Evolutionary conservation across 2,797 vertebrate species (phyloP).

Genomic region (Rhinella marina): DNA sequence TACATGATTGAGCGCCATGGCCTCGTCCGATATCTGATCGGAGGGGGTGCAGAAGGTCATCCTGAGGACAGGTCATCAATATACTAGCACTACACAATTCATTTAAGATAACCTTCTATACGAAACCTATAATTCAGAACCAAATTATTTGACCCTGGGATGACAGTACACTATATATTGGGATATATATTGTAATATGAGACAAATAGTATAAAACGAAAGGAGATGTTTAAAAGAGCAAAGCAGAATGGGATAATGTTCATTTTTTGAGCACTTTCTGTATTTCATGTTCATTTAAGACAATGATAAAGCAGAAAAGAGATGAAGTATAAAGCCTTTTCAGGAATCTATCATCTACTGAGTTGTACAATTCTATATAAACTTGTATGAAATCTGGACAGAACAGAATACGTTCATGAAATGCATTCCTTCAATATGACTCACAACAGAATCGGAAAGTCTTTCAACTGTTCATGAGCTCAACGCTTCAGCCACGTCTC

Average conservation of each 20-base stretch:
- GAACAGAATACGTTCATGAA: not conserved
- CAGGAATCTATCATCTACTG: not conserved
- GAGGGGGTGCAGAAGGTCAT: too few species aligned
- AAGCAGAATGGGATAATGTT: not conserved
- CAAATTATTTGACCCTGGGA: too few species aligned
- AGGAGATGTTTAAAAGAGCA: too few species aligned
- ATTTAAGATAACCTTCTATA: not conserved
- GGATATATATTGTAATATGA: too few species aligned
- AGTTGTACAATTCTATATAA: not conserved
- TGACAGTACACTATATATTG: not conserved
- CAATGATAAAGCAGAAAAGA: not conserved
- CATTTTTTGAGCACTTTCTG: too few species aligned
- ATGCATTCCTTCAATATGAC: constrained; percentile 12
- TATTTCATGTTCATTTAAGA: not conserved
- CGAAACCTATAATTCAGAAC: too few species aligned
- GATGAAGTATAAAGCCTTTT: not conserved
- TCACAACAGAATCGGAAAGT: constrained; percentile 4
- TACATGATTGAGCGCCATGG: too few species aligned
- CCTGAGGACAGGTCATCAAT: too few species aligned
- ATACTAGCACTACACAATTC: too few species aligned
- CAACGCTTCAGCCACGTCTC: constrained; percentile 17
- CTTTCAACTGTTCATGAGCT: not conserved
- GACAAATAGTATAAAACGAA: too few species aligned
- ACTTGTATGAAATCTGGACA: not conserved
- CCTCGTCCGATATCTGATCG: too few species aligned